Percentiles rank a stretch among this genome's conserved stretches.
Conservation (phyloP, 2,797 vertebrate species). For the Florisuga fusca region DNA sequence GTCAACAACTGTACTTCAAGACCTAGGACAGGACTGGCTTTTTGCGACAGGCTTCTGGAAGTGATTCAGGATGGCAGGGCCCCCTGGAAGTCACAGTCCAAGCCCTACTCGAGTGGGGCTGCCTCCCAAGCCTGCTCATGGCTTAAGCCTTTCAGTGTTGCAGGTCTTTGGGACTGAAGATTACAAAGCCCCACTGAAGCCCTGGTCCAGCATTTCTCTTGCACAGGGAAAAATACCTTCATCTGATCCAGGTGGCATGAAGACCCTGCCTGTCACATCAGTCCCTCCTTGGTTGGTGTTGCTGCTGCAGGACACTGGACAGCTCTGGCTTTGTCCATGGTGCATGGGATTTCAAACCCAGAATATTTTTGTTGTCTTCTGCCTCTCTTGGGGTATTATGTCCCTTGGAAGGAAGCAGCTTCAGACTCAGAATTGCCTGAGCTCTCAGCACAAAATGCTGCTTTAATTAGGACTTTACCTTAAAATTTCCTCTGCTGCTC, state of each 20-base stretch:
- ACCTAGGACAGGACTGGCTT: neutral
- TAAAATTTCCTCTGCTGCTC: neutral
- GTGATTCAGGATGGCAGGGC: neutral
- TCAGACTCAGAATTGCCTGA: neutral
- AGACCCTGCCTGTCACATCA: neutral
- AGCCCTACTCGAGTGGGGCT: neutral
- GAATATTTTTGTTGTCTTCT: neutral
- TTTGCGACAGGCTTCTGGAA: neutral
- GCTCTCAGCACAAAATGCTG: neutral
- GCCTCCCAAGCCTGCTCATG: neutral
- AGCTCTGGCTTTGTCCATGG: neutral
- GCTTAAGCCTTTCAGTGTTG: neutral
- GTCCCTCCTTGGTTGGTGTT: neutral
- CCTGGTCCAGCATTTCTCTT: neutral
- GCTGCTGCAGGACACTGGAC: neutral
- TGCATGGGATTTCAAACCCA: neutral
- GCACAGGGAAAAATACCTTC: neutral
- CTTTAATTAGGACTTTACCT: neutral
- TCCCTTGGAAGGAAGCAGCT: neutral
- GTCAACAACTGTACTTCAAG: neutral
- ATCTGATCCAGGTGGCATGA: neutral
- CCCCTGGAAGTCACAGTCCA: neutral
- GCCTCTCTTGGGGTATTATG: fast-evolving
- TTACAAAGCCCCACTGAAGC: neutral
- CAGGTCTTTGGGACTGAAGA: neutral